Base-by-base conservation (phyloP, 2,888 invertebrate genomes). In the Nemurella pictetii region DNA sequence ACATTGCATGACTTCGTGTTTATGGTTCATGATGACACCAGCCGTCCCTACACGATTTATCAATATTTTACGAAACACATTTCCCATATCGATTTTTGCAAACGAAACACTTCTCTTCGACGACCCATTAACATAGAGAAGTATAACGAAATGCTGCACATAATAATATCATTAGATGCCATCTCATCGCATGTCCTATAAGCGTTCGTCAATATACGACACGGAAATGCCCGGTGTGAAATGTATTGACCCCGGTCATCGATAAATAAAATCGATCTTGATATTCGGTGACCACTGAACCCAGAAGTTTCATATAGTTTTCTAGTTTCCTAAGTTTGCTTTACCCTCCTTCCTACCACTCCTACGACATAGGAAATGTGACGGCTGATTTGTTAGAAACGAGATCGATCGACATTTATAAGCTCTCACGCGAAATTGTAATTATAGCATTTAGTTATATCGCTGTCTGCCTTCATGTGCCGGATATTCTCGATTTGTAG, bases 121-220 rank as follows among this genome's bases (percentile, higher is more conserved):
- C 28, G 82, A 7, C 25, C 25, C 3, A 55, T 82, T 80, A 35
- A 25, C 80, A 25, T 29, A 80, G 36, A 82, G n/a, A 35, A n/a
- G 15, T 35, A 5, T 15, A 28, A 81, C 26, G 36, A 81, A 26
- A 7, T 81, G 20, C n/a, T 78, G 9, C n/a, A 78, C 30, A n/a
- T 78, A 78, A 29, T 78, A 78, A 78, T 78, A n/a, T 12, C 9
- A 78, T 78, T 78, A 75, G 4, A 9, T 75, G 32, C 32, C 32
- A 32, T 32, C 32, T 5, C 3, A 32, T 5, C 9, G 32, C 32
- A 32, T 3, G 9, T 32, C 32, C 3, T 32, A 9, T 32, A 3
- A 32, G 32, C 9, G 32, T 32, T 32, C 9, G 32, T 55, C 55
- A 55, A 55, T 12, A 12, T 35, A 55, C 55, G 20, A 55, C 55